These are phyloP conservation scores for Drosophila paulistorum DNA, from an alignment of 1,140 invertebrate species.

Conservation along the genomic window DNA sequence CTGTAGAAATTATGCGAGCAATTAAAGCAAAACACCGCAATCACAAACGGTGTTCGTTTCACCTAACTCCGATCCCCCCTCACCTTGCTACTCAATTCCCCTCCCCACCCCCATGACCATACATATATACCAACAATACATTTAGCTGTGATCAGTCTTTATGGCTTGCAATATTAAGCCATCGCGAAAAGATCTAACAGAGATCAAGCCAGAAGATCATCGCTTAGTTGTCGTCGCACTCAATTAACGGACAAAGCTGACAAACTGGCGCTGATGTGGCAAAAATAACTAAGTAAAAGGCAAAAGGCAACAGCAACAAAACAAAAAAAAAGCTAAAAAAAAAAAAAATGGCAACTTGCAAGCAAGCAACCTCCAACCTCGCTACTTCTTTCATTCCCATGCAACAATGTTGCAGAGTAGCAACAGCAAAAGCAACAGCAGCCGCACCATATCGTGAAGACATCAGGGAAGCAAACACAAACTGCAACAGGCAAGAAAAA, in stretches of 20 bases:
- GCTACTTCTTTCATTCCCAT: conserved; percentile 55
- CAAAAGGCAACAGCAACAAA: not conserved
- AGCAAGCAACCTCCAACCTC: conserved; percentile 21
- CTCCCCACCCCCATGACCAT: not conserved
- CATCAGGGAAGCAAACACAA: conserved; percentile 34
- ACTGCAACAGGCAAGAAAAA: conserved; percentile 9
- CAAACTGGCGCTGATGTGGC: conserved; percentile 47
- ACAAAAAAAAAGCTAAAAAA: not conserved
- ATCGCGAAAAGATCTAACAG: conserved; percentile 12
- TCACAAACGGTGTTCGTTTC: conserved; percentile 23
- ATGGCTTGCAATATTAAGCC: conserved; percentile 15
- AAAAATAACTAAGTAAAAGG: conserved; percentile 19
- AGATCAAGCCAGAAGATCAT: conserved; percentile 12
- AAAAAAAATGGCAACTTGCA: conserved; percentile 8
- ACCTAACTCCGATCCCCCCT: not conserved
- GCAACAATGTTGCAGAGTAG: conserved; percentile 70
- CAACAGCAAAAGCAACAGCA: conserved; percentile 5
- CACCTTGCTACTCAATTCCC: not conserved
- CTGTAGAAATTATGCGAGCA: conserved; percentile 68
- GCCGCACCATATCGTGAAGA: conserved; percentile 55
- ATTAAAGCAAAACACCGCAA: conserved; percentile 57
- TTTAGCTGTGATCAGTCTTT: conserved; percentile 1
- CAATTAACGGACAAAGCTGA: conserved; percentile 54
- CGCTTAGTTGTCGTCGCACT: conserved; percentile 42
- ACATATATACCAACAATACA: not conserved